Evolutionary conservation across 2,888 invertebrate species (phyloP).

Genomic region (Cheilosia impressa): DNA sequence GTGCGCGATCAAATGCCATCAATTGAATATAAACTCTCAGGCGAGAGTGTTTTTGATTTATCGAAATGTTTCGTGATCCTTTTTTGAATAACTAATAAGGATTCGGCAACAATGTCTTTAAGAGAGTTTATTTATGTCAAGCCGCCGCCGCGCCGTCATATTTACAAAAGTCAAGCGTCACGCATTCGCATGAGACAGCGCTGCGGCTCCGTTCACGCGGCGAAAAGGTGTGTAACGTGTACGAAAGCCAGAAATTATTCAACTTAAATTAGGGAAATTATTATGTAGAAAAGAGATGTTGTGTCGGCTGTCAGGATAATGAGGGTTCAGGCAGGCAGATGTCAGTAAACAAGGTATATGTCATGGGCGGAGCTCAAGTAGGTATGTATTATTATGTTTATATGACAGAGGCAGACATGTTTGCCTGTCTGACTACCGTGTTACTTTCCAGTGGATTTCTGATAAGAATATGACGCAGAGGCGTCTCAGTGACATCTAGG

Average conservation of each 20-base stretch:
- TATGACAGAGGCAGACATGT: neutral
- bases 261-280: conserved; percentile 39
- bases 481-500: conserved; percentile 44
- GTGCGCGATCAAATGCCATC: conserved; percentile 2
- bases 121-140: neutral
- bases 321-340: conserved; percentile 42
- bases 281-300: conserved; percentile 28
- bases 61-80: conserved; percentile 20
- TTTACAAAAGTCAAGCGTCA: neutral
- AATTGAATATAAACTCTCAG: conserved; percentile 7
- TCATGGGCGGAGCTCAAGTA: conserved; percentile 21
- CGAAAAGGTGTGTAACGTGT: conserved; percentile 23
- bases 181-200: neutral
- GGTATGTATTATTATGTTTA: neutral
- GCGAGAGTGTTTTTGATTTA: conserved; percentile 8
- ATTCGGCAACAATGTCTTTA: conserved; percentile 43
- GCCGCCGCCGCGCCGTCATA: neutral
- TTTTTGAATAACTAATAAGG: conserved; percentile 42
- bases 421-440: conserved; percentile 22
- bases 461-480: conserved; percentile 32
- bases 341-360: conserved; percentile 13
- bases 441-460: conserved; percentile 51
- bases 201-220: neutral
- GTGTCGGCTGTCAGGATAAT: conserved; percentile 43
- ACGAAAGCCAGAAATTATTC: conserved; percentile 7